phyloP scores from a whole-genome alignment of 1,140 invertebrate genomes.

The Microplitis mediator region DNA sequence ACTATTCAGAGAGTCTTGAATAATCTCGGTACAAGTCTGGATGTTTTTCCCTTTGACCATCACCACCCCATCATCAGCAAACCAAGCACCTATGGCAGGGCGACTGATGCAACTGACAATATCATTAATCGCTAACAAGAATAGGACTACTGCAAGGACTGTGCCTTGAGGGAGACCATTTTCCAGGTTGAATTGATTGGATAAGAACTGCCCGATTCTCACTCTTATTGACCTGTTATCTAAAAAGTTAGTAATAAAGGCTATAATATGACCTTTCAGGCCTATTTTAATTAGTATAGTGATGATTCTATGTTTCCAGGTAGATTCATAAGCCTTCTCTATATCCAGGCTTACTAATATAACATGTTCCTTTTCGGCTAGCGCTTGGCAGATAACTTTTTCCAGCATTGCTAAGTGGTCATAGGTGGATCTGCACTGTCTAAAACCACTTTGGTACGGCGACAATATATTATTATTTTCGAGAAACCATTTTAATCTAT shows the following conservation, averaged over 20 bases:
- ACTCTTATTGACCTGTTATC: too few species aligned
- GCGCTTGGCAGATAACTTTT: constrained; percentile 29
- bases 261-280: too few species aligned
- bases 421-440: constrained; percentile 31
- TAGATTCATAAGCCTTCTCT: constrained; percentile 40
- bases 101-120: neutral
- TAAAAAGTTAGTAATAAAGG: too few species aligned
- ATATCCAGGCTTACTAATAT: constrained; percentile 37
- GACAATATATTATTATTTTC: constrained; percentile 32
- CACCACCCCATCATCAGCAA: neutral
- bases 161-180: too few species aligned
- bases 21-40: neutral
- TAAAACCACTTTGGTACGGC: constrained; percentile 25
- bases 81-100: neutral
- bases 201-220: too few species aligned
- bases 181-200: too few species aligned
- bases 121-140: neutral
- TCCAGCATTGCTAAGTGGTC: constrained; percentile 34
- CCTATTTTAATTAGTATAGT: too few species aligned
- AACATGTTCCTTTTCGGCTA: constrained; percentile 31
- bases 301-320: constrained; percentile 29
- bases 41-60: neutral
- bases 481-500: constrained; percentile 15
- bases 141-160: too few species aligned
- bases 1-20: neutral